phyloP scores from a whole-genome alignment of 2,888 invertebrate genomes.

The Conomelus anceps region DNA sequence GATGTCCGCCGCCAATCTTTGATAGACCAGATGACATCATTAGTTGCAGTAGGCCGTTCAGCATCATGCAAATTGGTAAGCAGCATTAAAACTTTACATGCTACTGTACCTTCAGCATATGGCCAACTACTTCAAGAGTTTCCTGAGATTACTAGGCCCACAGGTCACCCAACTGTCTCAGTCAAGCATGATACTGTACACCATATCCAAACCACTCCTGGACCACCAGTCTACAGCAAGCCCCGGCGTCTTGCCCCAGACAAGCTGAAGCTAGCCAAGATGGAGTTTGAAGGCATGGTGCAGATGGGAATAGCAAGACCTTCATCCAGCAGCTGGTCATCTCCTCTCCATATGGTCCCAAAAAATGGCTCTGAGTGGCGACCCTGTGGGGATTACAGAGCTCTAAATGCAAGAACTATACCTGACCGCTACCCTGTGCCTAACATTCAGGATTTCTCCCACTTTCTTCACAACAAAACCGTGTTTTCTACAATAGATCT shows the following conservation, averaged over 20 bases:
- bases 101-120: neutral
- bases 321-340: slow-evolving; percentile 36
- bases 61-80: neutral
- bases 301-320: slow-evolving; percentile 35
- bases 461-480: neutral
- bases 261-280: slow-evolving; percentile 34
- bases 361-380: slow-evolving; percentile 39
- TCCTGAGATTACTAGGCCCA: slow-evolving; percentile 5
- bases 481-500: neutral
- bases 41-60: neutral
- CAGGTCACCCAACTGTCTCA: no score
- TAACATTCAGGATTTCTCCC: no score
- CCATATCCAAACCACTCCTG: slow-evolving; percentile 35
- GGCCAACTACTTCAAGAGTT: slow-evolving; percentile 10
- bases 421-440: slow-evolving; percentile 39
- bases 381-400: slow-evolving; percentile 41
- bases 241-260: slow-evolving; percentile 38
- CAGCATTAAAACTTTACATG: neutral
- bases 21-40: neutral
- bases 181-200: slow-evolving; percentile 18
- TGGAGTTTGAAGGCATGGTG: slow-evolving; percentile 37
- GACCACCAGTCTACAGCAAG: slow-evolving; percentile 36
- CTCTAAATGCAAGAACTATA: slow-evolving; percentile 38
- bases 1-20: no score
- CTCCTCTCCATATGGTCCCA: no score